Conservation (phyloP, 2,888 invertebrate species). For the Noctua janthina region DNA sequence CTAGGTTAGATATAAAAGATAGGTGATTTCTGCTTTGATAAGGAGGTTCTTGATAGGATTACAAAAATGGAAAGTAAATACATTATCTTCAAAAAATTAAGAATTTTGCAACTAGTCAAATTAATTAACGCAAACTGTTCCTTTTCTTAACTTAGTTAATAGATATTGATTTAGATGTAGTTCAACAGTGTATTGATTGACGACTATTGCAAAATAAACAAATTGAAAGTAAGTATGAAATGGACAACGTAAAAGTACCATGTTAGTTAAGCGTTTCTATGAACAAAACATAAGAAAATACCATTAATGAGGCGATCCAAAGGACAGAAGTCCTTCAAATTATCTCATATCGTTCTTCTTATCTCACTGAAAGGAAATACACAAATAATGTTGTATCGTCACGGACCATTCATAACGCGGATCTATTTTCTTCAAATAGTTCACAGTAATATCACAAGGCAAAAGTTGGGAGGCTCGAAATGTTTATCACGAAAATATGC, state of each 20-base stretch:
- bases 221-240: conserved; percentile 43
- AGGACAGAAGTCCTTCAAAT: conserved; percentile 74
- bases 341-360: conserved; percentile 85
- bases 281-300: conserved; percentile 46
- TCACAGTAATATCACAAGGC: conserved; percentile 42
- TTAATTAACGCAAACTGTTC: background rate
- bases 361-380: conserved; percentile 85
- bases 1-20: conserved; percentile 48
- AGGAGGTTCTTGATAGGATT: conserved; percentile 32
- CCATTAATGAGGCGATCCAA: conserved; percentile 65
- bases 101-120: conserved; percentile 8
- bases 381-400: conserved; percentile 80
- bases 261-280: conserved; percentile 10
- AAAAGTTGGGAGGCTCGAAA: conserved; percentile 34
- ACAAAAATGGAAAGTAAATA: conserved; percentile 31
- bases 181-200: conserved; percentile 35
- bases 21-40: conserved; percentile 37
- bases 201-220: conserved; percentile 62
- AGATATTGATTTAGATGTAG: conserved; percentile 25
- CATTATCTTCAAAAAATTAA: background rate
- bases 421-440: conserved; percentile 34
- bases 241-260: conserved; percentile 30
- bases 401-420: conserved; percentile 64
- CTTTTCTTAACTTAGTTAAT: background rate
- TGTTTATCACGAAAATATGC: conserved; percentile 38